phyloP scores from a whole-genome alignment of 2,888 invertebrate species.

The Loripinus fragilis region DNA sequence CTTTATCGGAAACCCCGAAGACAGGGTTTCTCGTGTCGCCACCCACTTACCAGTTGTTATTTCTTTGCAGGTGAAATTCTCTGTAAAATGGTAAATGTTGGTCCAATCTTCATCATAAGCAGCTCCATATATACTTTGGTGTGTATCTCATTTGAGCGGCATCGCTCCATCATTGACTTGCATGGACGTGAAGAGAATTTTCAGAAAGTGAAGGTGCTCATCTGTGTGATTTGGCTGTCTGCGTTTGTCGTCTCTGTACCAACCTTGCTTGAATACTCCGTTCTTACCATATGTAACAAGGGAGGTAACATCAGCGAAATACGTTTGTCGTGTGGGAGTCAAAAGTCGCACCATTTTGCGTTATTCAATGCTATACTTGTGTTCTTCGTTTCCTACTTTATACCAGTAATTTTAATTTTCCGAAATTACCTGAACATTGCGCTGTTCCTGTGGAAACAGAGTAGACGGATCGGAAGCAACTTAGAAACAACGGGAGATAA shows the following conservation, averaged over 20 bases:
- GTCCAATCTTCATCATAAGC: slow-evolving; percentile 68
- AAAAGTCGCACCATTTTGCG: neutral
- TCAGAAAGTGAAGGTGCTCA: slow-evolving; percentile 31
- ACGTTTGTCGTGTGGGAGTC: neutral
- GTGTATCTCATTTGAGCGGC: slow-evolving; percentile 66
- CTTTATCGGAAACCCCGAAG: no score
- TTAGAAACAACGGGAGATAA: neutral
- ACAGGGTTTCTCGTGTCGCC: no score
- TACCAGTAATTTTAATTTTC: slow-evolving; percentile 60
- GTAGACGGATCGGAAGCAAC: slow-evolving; percentile 25
- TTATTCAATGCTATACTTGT: slow-evolving; percentile 60
- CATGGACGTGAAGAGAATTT: slow-evolving; percentile 39
- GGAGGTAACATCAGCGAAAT: neutral
- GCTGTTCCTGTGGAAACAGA: slow-evolving; percentile 37
- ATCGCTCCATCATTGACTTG: slow-evolving; percentile 54
- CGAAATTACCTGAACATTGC: slow-evolving; percentile 48
- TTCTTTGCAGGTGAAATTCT: slow-evolving; percentile 47
- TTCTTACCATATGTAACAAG: slow-evolving; percentile 1
- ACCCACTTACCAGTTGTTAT: neutral
- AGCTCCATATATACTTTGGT: slow-evolving; percentile 68
- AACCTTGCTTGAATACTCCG: slow-evolving; percentile 53
- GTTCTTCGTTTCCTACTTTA: slow-evolving; percentile 57
- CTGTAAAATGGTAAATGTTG: slow-evolving; percentile 62
- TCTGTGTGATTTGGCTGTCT: slow-evolving; percentile 52
- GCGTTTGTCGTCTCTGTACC: slow-evolving; percentile 47